These are phyloP conservation scores for Melanerpes aurifrons DNA, from an alignment of 2,113 vertebrate species.

Conservation along the genomic window DNA sequence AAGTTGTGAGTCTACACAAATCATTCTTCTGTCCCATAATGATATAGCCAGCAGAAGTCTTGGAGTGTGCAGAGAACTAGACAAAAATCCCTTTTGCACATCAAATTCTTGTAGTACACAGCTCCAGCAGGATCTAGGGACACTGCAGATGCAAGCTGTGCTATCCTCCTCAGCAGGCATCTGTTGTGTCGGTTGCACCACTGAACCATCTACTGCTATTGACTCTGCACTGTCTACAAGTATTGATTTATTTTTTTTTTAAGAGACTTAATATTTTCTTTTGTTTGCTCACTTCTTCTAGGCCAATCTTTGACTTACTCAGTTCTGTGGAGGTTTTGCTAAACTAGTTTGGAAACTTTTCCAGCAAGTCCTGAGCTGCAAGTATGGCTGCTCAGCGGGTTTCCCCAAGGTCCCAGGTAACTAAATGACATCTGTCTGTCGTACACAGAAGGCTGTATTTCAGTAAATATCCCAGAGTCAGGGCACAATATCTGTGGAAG, in stretches of 20 bases:
- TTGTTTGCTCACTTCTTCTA: neutral
- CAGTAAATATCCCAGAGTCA: neutral
- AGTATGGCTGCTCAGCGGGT: neutral
- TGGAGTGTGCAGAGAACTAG: neutral
- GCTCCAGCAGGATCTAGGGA: neutral
- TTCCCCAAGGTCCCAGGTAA: neutral
- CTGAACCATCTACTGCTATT: neutral
- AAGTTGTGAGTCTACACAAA: neutral
- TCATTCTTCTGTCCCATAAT: neutral
- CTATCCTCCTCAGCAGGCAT: neutral
- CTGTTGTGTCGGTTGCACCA: neutral
- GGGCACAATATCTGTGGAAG: neutral
- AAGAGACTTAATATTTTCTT: neutral
- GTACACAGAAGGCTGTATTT: accelerated
- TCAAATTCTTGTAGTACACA: neutral
- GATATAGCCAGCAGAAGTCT: neutral
- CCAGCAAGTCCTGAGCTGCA: neutral
- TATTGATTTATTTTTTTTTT: neutral
- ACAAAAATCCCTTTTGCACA: neutral
- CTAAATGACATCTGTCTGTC: neutral
- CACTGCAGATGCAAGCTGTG: neutral
- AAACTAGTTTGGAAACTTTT: neutral
- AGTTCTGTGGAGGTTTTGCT: neutral
- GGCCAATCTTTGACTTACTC: neutral
- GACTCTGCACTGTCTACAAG: neutral